A percentile compares a stretch with the other conserved stretches of the same genome.
phyloP scores from a whole-genome alignment of 2,113 vertebrate genomes.

The Oriolus oriolus region DNA sequence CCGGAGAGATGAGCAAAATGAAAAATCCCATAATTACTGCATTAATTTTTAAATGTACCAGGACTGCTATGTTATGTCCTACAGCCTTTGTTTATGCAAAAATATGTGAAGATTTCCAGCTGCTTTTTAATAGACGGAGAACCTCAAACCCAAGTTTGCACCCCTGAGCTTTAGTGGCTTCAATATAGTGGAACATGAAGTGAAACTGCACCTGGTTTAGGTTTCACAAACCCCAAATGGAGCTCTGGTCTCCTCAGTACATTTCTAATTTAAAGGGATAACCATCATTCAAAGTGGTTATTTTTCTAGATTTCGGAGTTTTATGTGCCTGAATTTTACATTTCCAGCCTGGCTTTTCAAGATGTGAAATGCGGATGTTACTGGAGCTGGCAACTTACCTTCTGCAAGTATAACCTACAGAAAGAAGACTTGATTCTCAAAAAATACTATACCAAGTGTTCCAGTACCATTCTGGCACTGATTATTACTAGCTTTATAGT shows the following conservation, averaged over 20 bases:
- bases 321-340: not conserved
- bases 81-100: not conserved
- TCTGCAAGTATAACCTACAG: not conserved
- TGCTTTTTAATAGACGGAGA: not conserved
- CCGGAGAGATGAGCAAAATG: not conserved
- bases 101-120: constrained; percentile 17
- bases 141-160: not conserved
- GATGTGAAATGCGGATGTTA: not conserved
- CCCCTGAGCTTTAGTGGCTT: constrained; percentile 2
- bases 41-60: constrained; percentile 19
- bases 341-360: not conserved
- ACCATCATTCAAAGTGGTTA: not conserved
- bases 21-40: not conserved
- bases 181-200: not conserved
- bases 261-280: constrained; percentile 1
- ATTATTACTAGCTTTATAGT: not conserved
- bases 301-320: constrained; percentile 13
- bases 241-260: not conserved
- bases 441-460: not conserved
- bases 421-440: not conserved
- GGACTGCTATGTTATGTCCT: not conserved
- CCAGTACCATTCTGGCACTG: not conserved
- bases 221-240: constrained; percentile 4
- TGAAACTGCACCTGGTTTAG: constrained; percentile 16
- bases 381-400: not conserved